Evolutionary conservation across 1,140 invertebrate species (phyloP).

Genomic region (Hydropsyche tenuis): DNA sequence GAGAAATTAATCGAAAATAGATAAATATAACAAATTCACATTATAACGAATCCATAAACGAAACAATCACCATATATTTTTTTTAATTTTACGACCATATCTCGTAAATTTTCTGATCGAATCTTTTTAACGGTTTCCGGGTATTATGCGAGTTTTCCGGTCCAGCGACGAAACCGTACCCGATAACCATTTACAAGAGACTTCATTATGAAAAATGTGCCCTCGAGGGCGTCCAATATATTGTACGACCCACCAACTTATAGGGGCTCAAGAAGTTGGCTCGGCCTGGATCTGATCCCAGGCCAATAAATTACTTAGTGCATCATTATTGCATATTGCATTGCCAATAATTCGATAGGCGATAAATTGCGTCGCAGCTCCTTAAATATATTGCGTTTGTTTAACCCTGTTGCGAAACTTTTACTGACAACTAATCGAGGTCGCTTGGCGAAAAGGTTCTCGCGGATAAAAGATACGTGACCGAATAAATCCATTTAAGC

Average conservation of each 20-base stretch:
- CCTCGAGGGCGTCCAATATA: slow-evolving; percentile 2
- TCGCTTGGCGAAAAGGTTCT: too few species aligned
- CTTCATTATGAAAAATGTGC: slow-evolving; percentile 37
- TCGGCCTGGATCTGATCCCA: slow-evolving; percentile 30
- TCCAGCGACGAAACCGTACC: neutral
- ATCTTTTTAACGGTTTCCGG: neutral
- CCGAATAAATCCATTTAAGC: too few species aligned
- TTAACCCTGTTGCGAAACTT: too few species aligned
- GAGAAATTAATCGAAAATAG: too few species aligned
- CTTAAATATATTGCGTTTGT: too few species aligned
- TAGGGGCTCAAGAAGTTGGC: slow-evolving; percentile 45
- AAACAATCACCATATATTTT: too few species aligned
- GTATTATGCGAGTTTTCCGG: neutral
- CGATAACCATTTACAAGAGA: neutral
- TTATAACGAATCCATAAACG: too few species aligned
- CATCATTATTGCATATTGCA: slow-evolving; percentile 44
- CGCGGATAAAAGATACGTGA: too few species aligned
- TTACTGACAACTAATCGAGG: too few species aligned
- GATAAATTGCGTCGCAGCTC: slow-evolving; percentile 38
- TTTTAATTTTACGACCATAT: too few species aligned
- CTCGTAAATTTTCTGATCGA: neutral
- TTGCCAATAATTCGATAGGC: slow-evolving; percentile 48
- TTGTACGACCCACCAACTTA: slow-evolving; percentile 38
- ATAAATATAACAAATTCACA: too few species aligned
- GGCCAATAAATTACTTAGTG: slow-evolving; percentile 49